phyloP scores from a whole-genome alignment of 2,888 invertebrate genomes.

The Tetragonisca angustula region DNA sequence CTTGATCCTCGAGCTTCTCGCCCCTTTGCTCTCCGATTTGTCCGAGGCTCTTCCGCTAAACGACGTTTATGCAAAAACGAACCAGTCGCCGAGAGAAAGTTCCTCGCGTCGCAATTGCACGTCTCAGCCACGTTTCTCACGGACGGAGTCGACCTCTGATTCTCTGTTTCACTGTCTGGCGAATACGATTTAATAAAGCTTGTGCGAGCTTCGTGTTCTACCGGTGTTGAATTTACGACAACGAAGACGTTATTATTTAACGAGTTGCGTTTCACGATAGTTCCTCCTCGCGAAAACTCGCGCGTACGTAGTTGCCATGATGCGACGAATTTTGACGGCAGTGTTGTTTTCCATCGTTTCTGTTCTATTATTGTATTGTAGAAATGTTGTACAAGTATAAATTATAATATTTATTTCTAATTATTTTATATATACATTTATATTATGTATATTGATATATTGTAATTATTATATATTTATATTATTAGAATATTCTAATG shows the following conservation, averaged over 20 bases:
- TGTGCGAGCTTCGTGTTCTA: not conserved
- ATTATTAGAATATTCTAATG: too few species aligned
- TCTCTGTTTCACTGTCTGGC: not conserved
- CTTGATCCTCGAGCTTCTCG: conserved; percentile 1
- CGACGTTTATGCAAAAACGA: conserved; percentile 1
- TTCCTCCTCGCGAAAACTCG: not conserved
- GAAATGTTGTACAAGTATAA: too few species aligned
- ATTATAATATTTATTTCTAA: too few species aligned
- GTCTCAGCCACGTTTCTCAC: not conserved
- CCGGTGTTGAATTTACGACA: not conserved
- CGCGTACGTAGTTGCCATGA: too few species aligned
- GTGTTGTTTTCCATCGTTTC: too few species aligned
- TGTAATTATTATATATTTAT: too few species aligned
- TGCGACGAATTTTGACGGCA: too few species aligned
- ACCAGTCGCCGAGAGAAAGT: not conserved
- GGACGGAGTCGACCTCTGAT: not conserved
- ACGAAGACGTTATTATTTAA: conserved; percentile 1
- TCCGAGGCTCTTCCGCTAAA: not conserved
- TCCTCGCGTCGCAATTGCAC: conserved; percentile 39
- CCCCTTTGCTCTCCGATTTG: conserved; percentile 20
- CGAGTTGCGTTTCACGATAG: not conserved
- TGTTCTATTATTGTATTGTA: too few species aligned
- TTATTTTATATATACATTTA: too few species aligned
- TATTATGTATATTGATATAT: too few species aligned
- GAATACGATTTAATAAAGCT: conserved; percentile 29